Percentiles rank a stretch among this genome's conserved stretches.
Evolutionary conservation across 2,888 invertebrate species (phyloP).

Genomic region (Cerceris rybyensis): DNA sequence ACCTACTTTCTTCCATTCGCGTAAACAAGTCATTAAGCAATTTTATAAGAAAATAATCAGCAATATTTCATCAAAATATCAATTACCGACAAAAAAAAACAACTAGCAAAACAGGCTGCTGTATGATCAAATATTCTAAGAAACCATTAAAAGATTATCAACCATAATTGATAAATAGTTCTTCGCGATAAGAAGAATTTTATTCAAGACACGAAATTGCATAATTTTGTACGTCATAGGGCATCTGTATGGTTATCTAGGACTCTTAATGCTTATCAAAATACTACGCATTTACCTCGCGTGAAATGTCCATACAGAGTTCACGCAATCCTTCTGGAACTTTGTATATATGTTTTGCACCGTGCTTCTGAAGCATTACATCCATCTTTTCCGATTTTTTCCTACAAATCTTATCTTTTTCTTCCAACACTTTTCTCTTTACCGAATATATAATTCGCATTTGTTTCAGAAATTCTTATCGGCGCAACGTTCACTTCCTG

Average conservation of each 20-base stretch:
- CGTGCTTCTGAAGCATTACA: conserved; percentile 73
- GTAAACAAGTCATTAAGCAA: no score
- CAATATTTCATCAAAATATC: no score
- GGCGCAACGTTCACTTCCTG: conserved; percentile 17
- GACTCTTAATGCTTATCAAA: conserved; percentile 20
- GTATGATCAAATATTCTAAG: no score
- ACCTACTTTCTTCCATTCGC: no score
- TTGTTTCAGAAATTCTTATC: conserved; percentile 25
- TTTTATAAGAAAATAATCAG: no score
- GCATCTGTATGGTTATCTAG: neutral
- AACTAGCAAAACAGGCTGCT: no score
- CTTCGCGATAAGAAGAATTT: neutral
- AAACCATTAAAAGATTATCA: neutral
- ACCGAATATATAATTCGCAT: conserved; percentile 7
- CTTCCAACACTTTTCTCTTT: neutral
- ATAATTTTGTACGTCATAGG: neutral
- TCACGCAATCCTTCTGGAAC: conserved; percentile 88
- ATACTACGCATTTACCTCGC: conserved; percentile 83
- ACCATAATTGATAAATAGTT: neutral
- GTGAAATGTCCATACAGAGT: conserved; percentile 88
- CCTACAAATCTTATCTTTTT: neutral
- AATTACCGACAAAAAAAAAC: no score
- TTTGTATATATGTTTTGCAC: conserved; percentile 82
- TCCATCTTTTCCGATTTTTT: conserved; percentile 42
- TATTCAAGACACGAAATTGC: no score